A percentile compares a stretch with the other conserved stretches of the same genome.
Evolutionary conservation across 2,888 invertebrate genomes (phyloP).

Genomic region (Pantelozetes paolii): DNA sequence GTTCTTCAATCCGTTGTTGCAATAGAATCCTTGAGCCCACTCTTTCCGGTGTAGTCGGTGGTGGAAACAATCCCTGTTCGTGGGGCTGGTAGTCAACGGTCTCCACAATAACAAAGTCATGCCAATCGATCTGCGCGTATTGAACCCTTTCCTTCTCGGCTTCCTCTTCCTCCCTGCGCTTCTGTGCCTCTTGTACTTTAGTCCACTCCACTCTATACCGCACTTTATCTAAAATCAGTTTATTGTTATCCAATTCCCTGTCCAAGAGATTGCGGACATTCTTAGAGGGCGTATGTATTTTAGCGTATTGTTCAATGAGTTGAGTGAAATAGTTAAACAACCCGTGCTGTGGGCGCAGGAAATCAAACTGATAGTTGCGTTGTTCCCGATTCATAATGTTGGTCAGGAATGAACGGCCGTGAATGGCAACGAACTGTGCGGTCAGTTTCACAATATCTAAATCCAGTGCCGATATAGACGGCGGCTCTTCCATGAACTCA

Average conservation of each 20-base stretch:
- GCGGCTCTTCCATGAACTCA: slow-evolving; percentile 94
- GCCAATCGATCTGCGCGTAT: slow-evolving; percentile 99
- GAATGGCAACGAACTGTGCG: slow-evolving; percentile 97
- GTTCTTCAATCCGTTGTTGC: slow-evolving; percentile 58
- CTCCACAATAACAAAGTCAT: slow-evolving; percentile 99
- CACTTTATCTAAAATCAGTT: slow-evolving; percentile 72
- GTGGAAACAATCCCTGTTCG: slow-evolving; percentile 88
- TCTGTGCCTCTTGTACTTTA: slow-evolving; percentile 86
- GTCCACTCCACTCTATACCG: slow-evolving; percentile 95
- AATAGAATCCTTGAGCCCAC: slow-evolving; percentile 90
- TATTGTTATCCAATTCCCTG: slow-evolving; percentile 67
- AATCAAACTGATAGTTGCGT: slow-evolving; percentile 97
- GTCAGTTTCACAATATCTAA: slow-evolving; percentile 97
- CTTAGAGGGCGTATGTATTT: slow-evolving; percentile 89
- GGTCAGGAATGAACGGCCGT: slow-evolving; percentile 94
- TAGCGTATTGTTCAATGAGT: slow-evolving; percentile 95
- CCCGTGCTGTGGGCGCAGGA: slow-evolving; percentile 95
- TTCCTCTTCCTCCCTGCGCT: slow-evolving; percentile 88
- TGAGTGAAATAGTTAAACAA: slow-evolving; percentile 98
- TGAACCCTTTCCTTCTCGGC: slow-evolving; percentile 80
- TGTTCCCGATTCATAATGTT: slow-evolving; percentile 98
- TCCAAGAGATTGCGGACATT: slow-evolving; percentile 70
- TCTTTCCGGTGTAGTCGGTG: slow-evolving; percentile 94
- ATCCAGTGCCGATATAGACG: slow-evolving; percentile 94
- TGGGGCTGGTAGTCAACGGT: slow-evolving; percentile 97